Base-by-base conservation (phyloP, 2,888 invertebrate genomes). In the Maniola hyperantus region DNA sequence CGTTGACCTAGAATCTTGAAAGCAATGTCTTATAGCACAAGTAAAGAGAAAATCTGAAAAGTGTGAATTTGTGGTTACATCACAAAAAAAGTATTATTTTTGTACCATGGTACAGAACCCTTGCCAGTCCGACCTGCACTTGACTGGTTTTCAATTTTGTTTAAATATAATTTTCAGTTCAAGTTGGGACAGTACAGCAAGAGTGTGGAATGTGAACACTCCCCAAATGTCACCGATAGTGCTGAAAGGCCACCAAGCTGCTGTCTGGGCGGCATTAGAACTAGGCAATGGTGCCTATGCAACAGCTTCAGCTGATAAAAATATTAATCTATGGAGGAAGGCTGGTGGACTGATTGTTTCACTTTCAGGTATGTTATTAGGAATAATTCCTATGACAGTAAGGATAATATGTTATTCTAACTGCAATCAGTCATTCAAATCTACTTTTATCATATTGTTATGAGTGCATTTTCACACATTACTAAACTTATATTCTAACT, bases 261-360 rank as follows among this genome's bases (percentile, higher is more conserved):
- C 99, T 0, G 96, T 99, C 6, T 99, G 99, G 99, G 94, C 95
- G 20, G 93, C 94, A 0, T 83, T 92, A 68, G 96, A 94, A 81
- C 88, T 94, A 71, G 87, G 64, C 26, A 93, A 93, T 70, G 88
- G 89, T 1, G 89, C 87, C 36, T 94, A 96, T 74, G 93, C 97
- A 0, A 98, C 99, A 13, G 99, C 96, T 0, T 97, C 97, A 0
- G 99, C 99, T 15, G 99, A 99, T 87, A 97, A 97, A 87, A 95
- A 95, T 10, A 96, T 99, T 64, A 95, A 95, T 74, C 85, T 98
- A 34, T 99, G 98, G 98, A 94, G 92, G 72, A 91, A 91, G 64
- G 91, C 95, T 75, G 97, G 97, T 5, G 93, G 93, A 69, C 93
- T 95, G 74, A 84, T 95, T 64, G 93, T 92, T 65, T 93, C 95